These are phyloP conservation scores for Ranitomeya variabilis DNA, from an alignment of 2,113 vertebrate genomes.

Conservation along the genomic window DNA sequence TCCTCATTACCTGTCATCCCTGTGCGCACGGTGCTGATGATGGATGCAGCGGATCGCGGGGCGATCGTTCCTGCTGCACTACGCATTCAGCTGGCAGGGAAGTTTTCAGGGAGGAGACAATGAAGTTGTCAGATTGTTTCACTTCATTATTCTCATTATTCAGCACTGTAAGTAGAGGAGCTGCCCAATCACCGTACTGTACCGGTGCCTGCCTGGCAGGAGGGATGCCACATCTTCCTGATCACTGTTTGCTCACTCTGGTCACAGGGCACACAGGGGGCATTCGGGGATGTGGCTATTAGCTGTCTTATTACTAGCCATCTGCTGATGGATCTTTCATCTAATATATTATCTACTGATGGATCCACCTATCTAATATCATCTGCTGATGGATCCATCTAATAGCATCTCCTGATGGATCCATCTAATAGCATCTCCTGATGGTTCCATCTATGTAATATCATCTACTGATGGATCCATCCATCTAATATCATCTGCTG, in stretches of 20 bases:
- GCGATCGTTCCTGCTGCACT: background rate
- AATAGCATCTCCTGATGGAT: too few relatives aligned
- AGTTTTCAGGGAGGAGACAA: conserved; percentile 44
- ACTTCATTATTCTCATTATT: conserved; percentile 31
- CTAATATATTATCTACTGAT: background rate
- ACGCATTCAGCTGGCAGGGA: conserved; percentile 36
- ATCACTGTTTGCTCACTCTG: too few relatives aligned
- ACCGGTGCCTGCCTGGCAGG: too few relatives aligned
- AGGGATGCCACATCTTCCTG: too few relatives aligned
- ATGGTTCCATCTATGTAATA: too few relatives aligned
- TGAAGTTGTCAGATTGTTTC: conserved; percentile 46
- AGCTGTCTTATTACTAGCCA: background rate
- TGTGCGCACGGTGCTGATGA: background rate
- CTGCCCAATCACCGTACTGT: background rate
- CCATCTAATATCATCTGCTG: too few relatives aligned
- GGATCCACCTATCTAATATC: too few relatives aligned
- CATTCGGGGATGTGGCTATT: too few relatives aligned
- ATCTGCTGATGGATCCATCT: too few relatives aligned
- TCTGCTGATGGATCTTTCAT: background rate
- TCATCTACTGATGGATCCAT: too few relatives aligned
- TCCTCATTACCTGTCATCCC: background rate
- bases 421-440: too few relatives aligned
- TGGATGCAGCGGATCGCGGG: background rate
- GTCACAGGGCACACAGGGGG: too few relatives aligned
- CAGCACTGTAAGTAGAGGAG: background rate